phyloP scores from a whole-genome alignment of 2,113 vertebrate genomes.

The Ramphastos sulfuratus region DNA sequence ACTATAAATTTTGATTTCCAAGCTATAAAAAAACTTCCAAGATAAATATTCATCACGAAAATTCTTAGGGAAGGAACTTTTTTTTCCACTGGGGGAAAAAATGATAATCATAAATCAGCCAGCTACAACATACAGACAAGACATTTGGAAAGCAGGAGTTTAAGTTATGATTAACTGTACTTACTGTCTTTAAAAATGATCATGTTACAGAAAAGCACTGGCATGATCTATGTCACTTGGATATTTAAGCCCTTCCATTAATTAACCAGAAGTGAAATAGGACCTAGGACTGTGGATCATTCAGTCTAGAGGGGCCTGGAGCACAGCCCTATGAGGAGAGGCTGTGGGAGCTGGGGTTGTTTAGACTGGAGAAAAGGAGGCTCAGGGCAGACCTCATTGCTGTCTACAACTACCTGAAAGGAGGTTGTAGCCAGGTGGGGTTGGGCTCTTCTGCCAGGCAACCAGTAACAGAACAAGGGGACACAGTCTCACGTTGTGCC shows the following conservation, averaged over 20 bases:
- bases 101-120: background rate
- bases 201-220: background rate
- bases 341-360: too few relatives aligned
- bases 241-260: conserved; percentile 61
- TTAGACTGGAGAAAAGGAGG: too few relatives aligned
- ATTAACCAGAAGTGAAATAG: conserved; percentile 64
- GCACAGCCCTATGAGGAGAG: too few relatives aligned
- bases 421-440: too few relatives aligned
- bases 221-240: background rate
- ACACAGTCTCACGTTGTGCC: too few relatives aligned
- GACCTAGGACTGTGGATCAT: background rate
- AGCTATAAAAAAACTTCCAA: background rate
- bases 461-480: too few relatives aligned
- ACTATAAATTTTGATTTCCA: background rate
- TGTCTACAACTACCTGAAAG: too few relatives aligned
- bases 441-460: too few relatives aligned
- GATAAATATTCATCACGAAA: conserved; percentile 4
- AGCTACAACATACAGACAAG: background rate
- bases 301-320: background rate
- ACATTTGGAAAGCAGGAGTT: conserved; percentile 12
- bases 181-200: conserved; percentile 23
- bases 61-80: background rate
- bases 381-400: too few relatives aligned
- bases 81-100: background rate
- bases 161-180: conserved; percentile 29